phyloP scores from a whole-genome alignment of 2,797 vertebrate species.

The Betta splendens region DNA sequence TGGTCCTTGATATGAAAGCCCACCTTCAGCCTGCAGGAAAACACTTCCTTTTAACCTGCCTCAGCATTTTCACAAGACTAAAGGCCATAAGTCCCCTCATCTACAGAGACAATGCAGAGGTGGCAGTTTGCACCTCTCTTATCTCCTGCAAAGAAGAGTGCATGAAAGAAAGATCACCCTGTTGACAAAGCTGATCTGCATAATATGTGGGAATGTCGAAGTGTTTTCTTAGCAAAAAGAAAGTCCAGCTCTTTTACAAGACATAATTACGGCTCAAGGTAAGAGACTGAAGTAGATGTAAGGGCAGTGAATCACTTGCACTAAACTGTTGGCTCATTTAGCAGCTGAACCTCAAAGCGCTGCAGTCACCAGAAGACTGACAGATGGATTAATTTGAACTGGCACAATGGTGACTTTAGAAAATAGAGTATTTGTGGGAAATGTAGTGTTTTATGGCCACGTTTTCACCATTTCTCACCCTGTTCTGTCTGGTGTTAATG shows the following conservation, averaged over 20 bases:
- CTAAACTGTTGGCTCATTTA: constrained; percentile 32
- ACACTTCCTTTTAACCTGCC: constrained; percentile 53
- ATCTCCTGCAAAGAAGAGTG: constrained; percentile 65
- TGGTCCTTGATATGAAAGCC: constrained; percentile 47
- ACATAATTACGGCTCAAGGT: constrained; percentile 30
- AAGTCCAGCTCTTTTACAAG: constrained; percentile 19
- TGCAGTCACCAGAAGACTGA: constrained; percentile 18
- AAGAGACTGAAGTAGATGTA: constrained; percentile 24
- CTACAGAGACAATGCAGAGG: constrained; percentile 66
- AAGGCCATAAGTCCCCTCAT: constrained; percentile 57
- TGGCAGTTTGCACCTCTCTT: constrained; percentile 57
- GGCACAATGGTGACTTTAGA: not conserved
- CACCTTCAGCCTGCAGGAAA: constrained; percentile 47
- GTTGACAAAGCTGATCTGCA: constrained; percentile 49
- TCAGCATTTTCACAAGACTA: constrained; percentile 70
- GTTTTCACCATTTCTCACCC: constrained; percentile 12
- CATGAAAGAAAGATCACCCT: constrained; percentile 62
- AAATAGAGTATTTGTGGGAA: constrained; percentile 1
- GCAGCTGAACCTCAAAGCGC: constrained; percentile 2
- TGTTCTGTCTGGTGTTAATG: not conserved
- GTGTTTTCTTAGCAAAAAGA: constrained; percentile 26
- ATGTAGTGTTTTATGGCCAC: constrained; percentile 2
- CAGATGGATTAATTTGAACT: constrained; percentile 25
- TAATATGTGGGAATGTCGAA: constrained; percentile 46
- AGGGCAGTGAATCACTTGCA: constrained; percentile 35